Evolutionary conservation across 2,888 invertebrate genomes (phyloP).

Genomic region (Muschampia plurimacula): DNA sequence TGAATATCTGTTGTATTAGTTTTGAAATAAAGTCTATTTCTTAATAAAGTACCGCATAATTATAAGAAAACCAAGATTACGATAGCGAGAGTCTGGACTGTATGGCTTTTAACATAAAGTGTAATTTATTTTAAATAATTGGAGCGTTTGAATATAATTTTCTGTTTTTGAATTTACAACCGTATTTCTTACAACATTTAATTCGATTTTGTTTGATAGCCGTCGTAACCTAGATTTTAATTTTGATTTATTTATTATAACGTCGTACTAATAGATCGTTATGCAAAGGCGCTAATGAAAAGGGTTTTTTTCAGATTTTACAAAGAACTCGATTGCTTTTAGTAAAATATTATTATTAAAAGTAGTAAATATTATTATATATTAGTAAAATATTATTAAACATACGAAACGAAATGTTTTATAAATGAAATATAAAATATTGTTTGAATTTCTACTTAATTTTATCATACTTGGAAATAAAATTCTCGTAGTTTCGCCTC

Average conservation of each 20-base stretch:
- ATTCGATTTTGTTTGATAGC: not conserved
- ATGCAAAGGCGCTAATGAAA: not conserved
- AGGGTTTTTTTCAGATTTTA: too few relatives aligned
- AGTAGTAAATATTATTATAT: too few relatives aligned
- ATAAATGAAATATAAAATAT: too few relatives aligned
- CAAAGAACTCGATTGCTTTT: too few relatives aligned
- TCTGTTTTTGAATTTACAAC: not conserved
- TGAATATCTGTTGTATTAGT: not conserved
- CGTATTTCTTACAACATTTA: not conserved
- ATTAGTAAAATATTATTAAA: too few relatives aligned
- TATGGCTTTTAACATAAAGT: not conserved
- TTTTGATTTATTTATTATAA: not conserved
- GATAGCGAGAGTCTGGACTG: not conserved
- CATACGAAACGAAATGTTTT: too few relatives aligned
- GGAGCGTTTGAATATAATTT: not conserved
- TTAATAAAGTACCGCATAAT: not conserved
- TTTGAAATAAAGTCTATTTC: not conserved
- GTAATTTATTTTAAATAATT: not conserved
- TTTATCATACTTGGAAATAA: too few relatives aligned
- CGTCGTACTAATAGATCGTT: not conserved
- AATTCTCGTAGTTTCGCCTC: too few relatives aligned
- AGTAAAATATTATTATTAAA: too few relatives aligned
- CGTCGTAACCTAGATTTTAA: not conserved
- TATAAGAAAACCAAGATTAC: not conserved
- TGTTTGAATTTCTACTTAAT: too few relatives aligned